Evolutionary conservation across 1,140 invertebrate genomes (phyloP).

Genomic region (Diachasmimorpha longicaudata): DNA sequence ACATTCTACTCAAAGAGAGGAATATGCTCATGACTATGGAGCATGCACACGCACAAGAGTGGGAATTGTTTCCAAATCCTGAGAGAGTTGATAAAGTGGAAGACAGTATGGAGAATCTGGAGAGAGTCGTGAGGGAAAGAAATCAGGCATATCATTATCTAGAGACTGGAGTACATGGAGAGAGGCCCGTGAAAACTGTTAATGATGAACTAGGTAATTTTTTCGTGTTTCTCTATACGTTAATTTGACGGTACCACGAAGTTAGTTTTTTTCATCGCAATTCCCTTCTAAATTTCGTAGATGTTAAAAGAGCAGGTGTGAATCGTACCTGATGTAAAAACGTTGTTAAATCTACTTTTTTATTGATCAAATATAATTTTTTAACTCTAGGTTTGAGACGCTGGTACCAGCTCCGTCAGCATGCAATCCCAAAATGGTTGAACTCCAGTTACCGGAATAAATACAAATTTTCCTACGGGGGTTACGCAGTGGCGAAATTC

Average conservation of each 20-base stretch:
- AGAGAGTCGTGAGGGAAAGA: slow-evolving; percentile 89
- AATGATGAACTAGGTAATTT: slow-evolving; percentile 67
- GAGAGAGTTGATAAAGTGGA: slow-evolving; percentile 95
- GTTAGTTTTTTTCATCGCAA: slow-evolving; percentile 12
- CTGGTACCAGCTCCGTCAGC: slow-evolving; percentile 57
- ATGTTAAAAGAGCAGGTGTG: no score
- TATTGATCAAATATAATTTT: no score
- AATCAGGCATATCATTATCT: slow-evolving; percentile 89
- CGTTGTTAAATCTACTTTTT: no score
- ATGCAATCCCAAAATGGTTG: slow-evolving; percentile 67
- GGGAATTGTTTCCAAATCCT: slow-evolving; percentile 86
- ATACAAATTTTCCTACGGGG: slow-evolving; percentile 55
- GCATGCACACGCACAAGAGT: slow-evolving; percentile 74
- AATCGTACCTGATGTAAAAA: no score
- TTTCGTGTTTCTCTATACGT: background rate
- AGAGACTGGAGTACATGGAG: slow-evolving; percentile 88
- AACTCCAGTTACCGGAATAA: slow-evolving; percentile 58
- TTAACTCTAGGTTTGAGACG: slow-evolving; percentile 7
- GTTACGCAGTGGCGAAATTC: slow-evolving; percentile 70
- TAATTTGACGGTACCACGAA: background rate
- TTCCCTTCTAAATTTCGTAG: no score
- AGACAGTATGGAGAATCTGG: slow-evolving; percentile 95
- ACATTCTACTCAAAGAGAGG: slow-evolving; percentile 91
- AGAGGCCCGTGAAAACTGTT: slow-evolving; percentile 69
- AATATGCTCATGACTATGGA: slow-evolving; percentile 99